Evolutionary conservation across 1,140 invertebrate species (phyloP).

Genomic region (Drosophila burlai): DNA sequence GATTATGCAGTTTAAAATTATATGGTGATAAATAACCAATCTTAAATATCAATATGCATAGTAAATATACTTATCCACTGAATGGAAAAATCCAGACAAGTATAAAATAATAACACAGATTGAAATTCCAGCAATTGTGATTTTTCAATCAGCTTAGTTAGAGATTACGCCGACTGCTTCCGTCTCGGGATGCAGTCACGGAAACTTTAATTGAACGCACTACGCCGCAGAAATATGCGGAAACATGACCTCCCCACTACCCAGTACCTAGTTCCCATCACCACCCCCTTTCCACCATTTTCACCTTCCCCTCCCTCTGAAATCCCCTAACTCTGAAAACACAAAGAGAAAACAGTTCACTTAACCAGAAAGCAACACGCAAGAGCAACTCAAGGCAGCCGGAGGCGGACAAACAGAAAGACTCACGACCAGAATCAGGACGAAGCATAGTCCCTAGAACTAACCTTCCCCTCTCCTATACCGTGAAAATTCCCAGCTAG

Average conservation of each 20-base stretch:
- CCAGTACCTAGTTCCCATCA: background rate
- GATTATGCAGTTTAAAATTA: background rate
- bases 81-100: background rate
- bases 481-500: slow-evolving; percentile 55
- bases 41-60: background rate
- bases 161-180: slow-evolving; percentile 25
- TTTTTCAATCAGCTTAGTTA: slow-evolving; percentile 45
- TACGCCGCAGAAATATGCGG: slow-evolving; percentile 41
- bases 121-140: slow-evolving; percentile 8
- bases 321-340: slow-evolving; percentile 18
- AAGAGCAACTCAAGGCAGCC: slow-evolving; percentile 61
- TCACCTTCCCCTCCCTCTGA: background rate
- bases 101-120: slow-evolving; percentile 17
- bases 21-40: background rate
- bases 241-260: slow-evolving; percentile 2
- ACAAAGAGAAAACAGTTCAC: slow-evolving; percentile 62
- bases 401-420: slow-evolving; percentile 59
- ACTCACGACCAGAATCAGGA: slow-evolving; percentile 40
- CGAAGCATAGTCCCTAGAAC: slow-evolving; percentile 7
- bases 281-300: background rate
- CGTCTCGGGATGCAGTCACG: slow-evolving; percentile 25
- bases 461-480: slow-evolving; percentile 1
- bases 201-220: slow-evolving; percentile 48
- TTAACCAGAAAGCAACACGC: slow-evolving; percentile 80
- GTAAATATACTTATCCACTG: background rate